A percentile compares a stretch with the other conserved stretches of the same genome.
These are phyloP conservation scores for Drosophila rufa DNA, from an alignment of 1,140 invertebrate genomes.

Conservation along the genomic window DNA sequence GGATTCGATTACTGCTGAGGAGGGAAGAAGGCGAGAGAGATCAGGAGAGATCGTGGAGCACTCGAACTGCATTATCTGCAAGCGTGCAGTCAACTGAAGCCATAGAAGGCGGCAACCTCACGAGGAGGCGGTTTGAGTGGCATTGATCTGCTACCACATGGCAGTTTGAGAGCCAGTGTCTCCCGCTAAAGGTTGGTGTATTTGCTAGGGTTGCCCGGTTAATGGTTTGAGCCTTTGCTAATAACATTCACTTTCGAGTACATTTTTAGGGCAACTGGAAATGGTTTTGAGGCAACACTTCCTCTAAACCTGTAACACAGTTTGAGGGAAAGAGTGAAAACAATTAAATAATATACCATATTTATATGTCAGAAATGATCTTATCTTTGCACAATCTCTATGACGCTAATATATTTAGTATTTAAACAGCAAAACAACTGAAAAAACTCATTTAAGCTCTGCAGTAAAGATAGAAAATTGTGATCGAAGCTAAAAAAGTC, in stretches of 20 bases:
- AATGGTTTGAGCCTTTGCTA: neutral
- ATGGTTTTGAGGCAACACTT: neutral
- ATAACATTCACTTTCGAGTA: too few species aligned
- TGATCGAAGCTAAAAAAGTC: too few species aligned
- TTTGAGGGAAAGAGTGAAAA: neutral
- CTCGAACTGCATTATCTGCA: conserved; percentile 34
- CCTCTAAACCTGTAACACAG: neutral
- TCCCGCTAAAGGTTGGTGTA: neutral
- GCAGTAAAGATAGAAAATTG: conserved; percentile 6
- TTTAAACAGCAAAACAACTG: neutral
- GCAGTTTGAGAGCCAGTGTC: neutral
- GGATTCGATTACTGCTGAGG: conserved; percentile 19
- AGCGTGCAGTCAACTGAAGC: conserved; percentile 28
- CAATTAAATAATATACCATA: conserved; percentile 1
- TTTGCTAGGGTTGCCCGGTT: too few species aligned
- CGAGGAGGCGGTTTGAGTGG: neutral
- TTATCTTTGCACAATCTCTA: neutral
- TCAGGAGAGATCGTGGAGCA: conserved; percentile 38
- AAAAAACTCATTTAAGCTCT: neutral
- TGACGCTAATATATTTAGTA: neutral
- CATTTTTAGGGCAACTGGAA: neutral
- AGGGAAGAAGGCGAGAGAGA: neutral
- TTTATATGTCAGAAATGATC: neutral
- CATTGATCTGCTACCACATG: neutral
- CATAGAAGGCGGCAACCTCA: conserved; percentile 25